phyloP scores from a whole-genome alignment of 1,140 invertebrate species.

The Fopius arisanus region DNA sequence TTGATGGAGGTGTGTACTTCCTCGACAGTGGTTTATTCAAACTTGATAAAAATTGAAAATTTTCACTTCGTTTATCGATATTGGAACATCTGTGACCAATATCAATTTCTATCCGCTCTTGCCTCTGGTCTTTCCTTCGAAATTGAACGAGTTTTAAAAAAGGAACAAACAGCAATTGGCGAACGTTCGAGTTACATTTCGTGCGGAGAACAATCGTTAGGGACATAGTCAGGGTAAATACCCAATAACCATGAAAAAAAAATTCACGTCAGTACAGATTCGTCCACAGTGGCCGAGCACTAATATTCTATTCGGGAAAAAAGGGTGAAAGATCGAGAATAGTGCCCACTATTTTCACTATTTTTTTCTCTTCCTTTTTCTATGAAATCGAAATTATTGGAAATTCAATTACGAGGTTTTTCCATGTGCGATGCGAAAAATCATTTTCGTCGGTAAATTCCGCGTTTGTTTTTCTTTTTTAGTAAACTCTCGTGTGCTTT shows the following conservation, averaged over 20 bases:
- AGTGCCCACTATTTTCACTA: neutral
- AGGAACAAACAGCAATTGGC: neutral
- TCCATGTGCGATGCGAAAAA: neutral
- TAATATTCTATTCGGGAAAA: neutral
- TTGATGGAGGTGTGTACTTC: neutral
- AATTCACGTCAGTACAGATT: neutral
- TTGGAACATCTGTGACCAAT: neutral
- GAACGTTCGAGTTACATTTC: neutral
- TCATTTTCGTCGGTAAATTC: neutral
- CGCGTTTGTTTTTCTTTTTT: neutral
- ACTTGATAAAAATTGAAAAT: neutral
- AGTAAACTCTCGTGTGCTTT: no score
- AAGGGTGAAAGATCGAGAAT: neutral
- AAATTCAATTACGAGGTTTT: neutral
- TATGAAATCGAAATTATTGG: neutral
- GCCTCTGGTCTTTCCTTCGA: neutral
- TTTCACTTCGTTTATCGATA: neutral
- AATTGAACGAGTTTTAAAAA: neutral
- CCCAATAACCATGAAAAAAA: neutral
- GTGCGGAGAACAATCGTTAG: neutral
- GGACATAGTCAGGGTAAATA: neutral
- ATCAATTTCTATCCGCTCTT: neutral
- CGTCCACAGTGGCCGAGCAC: neutral
- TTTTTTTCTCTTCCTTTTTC: no score
- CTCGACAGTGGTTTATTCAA: neutral